Percentiles rank a stretch among this genome's conserved stretches.
phyloP scores from a whole-genome alignment of 2,113 vertebrate species.

The Oreochromis tanganicae region DNA sequence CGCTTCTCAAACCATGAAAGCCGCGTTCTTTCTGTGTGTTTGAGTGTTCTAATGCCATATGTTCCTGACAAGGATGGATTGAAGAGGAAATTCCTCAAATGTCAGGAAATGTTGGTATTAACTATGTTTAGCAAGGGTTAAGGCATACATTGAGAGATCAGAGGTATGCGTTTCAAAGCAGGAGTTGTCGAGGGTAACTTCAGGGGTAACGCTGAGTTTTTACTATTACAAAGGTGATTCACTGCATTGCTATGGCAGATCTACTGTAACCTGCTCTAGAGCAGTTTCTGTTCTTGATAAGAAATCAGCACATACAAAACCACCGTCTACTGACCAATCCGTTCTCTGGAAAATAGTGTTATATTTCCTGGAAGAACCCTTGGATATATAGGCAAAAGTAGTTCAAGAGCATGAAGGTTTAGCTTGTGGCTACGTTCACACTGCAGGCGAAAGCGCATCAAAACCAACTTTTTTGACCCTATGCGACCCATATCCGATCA shows the following conservation, averaged over 20 bases:
- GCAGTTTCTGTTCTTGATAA: background rate
- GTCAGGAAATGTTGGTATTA: background rate
- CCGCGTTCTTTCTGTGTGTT: background rate
- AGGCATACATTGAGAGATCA: background rate
- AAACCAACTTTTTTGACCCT: too few species aligned
- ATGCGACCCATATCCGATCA: too few species aligned
- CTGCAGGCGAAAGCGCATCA: too few species aligned
- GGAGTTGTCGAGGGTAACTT: background rate
- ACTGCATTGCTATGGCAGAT: background rate
- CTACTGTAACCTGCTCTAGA: background rate
- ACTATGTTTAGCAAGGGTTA: background rate
- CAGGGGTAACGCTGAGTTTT: background rate
- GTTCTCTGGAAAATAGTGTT: background rate
- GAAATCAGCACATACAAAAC: background rate
- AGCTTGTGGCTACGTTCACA: too few species aligned
- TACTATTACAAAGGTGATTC: background rate
- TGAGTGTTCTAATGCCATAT: background rate
- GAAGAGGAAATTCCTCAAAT: background rate
- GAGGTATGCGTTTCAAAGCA: background rate
- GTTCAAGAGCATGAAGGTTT: background rate
- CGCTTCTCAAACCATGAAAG: slow-evolving; percentile 43
- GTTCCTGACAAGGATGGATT: background rate
- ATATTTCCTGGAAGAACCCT: background rate
- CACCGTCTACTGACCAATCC: background rate
- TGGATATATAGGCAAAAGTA: background rate